Conservation (phyloP, 1,140 invertebrate species). For the Musca domestica region DNA sequence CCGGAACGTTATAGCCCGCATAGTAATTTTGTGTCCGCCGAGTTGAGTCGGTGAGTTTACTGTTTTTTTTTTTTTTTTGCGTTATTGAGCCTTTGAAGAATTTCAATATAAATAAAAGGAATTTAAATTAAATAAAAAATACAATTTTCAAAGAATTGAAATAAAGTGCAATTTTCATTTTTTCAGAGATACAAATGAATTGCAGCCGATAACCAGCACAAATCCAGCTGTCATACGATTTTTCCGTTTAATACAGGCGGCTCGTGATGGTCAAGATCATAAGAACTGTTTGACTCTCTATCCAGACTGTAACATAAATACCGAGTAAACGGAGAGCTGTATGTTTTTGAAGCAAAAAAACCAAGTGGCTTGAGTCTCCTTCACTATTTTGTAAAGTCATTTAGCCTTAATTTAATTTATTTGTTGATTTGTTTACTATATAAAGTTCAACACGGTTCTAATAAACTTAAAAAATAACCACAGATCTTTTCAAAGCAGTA, state of each 20-base stretch:
- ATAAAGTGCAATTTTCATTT: conserved; percentile 23
- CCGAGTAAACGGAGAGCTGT: conserved; percentile 31
- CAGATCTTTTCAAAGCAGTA: too few species aligned
- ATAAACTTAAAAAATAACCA: too few species aligned
- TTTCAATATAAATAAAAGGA: not conserved
- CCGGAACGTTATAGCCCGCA: conserved; percentile 73
- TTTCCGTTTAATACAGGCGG: conserved; percentile 75
- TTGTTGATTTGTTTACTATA: not conserved
- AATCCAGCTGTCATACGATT: conserved; percentile 73
- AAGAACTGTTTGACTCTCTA: conserved; percentile 71
- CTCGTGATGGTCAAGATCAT: conserved; percentile 76
- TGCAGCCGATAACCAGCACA: conserved; percentile 63
- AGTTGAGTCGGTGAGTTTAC: conserved; percentile 74
- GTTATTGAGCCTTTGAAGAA: too few species aligned
- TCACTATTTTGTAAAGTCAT: conserved; percentile 1
- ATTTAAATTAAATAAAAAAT: not conserved
- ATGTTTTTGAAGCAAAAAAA: not conserved
- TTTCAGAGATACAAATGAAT: conserved; percentile 57
- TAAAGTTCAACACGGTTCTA: too few species aligned
- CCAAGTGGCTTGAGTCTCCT: not conserved
- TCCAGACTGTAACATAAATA: conserved; percentile 60
- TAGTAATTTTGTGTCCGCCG: conserved; percentile 79
- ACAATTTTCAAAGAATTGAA: too few species aligned
- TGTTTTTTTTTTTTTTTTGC: not conserved
- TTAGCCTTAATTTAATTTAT: conserved; percentile 1